These are phyloP conservation scores for Podarcis lilfordi DNA, from an alignment of 2,797 vertebrate genomes.

Conservation along the genomic window DNA sequence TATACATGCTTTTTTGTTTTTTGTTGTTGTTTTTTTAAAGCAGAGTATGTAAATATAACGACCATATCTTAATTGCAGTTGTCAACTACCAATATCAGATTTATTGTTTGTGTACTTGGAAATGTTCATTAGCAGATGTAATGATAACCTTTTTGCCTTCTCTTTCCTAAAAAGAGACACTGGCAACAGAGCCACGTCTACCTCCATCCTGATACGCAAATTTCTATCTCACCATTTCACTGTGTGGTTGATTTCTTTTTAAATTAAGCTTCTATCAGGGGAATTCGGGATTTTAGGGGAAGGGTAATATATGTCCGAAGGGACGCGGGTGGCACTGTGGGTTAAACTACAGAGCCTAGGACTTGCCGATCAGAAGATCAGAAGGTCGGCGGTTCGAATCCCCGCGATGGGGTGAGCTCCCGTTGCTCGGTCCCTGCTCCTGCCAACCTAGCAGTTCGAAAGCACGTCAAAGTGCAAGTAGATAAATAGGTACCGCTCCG, in stretches of 20 bases:
- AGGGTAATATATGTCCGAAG: too few relatives aligned
- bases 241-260: conserved; percentile 14
- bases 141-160: conserved; percentile 21
- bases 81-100: conserved; percentile 70
- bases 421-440: too few relatives aligned
- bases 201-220: not conserved
- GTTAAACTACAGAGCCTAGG: too few relatives aligned
- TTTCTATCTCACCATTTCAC: not conserved
- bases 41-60: conserved; percentile 71
- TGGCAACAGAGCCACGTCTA: not conserved
- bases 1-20: conserved; percentile 39
- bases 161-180: conserved; percentile 16
- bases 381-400: too few relatives aligned
- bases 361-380: too few relatives aligned
- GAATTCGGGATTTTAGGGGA: not conserved
- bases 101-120: conserved; percentile 75
- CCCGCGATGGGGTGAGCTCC: too few relatives aligned
- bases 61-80: conserved; percentile 74
- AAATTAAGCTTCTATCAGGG: not conserved
- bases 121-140: conserved; percentile 51
- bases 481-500: too few relatives aligned
- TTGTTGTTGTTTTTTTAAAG: too few relatives aligned
- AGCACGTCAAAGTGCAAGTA: too few relatives aligned
- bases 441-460: too few relatives aligned
- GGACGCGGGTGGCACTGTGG: too few relatives aligned